Evolutionary conservation across 2,888 invertebrate genomes (phyloP).

Genomic region (Chrysolina americana): DNA sequence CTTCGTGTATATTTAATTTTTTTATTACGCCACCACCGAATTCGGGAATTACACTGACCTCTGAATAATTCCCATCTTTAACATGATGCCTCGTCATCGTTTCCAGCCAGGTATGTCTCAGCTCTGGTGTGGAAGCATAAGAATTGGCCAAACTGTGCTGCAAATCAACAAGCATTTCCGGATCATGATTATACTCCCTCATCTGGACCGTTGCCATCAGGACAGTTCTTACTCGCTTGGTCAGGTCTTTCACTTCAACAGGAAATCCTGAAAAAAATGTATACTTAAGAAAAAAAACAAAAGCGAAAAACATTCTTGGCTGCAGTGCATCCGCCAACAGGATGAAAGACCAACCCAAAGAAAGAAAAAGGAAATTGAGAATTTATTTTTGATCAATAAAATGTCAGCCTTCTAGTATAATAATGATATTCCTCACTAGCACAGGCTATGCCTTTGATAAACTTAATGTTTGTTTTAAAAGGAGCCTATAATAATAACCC

Average conservation of each 20-base stretch:
- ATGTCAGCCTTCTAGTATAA: too few species aligned
- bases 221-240: constrained; percentile 93
- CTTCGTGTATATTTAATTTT: too few species aligned
- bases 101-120: constrained; percentile 96
- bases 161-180: constrained; percentile 91
- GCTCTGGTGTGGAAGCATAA: constrained; percentile 93
- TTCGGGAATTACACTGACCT: constrained; percentile 72
- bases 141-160: constrained; percentile 94
- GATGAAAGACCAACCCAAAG: too few species aligned
- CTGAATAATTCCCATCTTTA: constrained; percentile 87
- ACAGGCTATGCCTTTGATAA: too few species aligned
- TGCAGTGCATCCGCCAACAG: too few species aligned
- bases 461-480: too few species aligned
- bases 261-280: constrained; percentile 77
- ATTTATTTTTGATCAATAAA: too few species aligned
- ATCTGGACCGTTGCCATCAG: constrained; percentile 95
- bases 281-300: background rate
- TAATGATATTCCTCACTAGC: too few species aligned
- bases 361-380: too few species aligned
- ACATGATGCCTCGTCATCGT: constrained; percentile 92
- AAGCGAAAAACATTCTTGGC: too few species aligned
- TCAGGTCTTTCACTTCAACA: constrained; percentile 92
- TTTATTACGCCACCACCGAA: background rate
- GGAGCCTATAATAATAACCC: too few species aligned
- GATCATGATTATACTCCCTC: constrained; percentile 91